Percentiles rank a stretch among this genome's conserved stretches.
Evolutionary conservation across 2,797 vertebrate species (phyloP).

Genomic region (Argentina silus): DNA sequence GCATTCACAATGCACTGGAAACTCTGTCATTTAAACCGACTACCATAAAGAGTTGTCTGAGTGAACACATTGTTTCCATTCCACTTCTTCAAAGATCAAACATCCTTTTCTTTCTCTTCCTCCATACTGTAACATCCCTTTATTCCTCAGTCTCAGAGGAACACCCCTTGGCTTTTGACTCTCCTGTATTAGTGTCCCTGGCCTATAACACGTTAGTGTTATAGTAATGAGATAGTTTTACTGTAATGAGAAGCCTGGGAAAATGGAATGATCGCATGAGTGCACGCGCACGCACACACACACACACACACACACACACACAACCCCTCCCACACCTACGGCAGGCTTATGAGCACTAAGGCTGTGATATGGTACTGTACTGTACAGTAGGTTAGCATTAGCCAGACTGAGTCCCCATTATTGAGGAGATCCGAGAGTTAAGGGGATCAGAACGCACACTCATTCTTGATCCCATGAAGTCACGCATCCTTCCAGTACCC

Average conservation of each 20-base stretch:
- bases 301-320: slow-evolving; percentile 12
- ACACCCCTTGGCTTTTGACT: background rate
- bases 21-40: background rate
- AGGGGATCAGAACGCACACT: too few species aligned
- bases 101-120: background rate
- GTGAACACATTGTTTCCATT: background rate
- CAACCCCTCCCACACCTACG: slow-evolving; percentile 4
- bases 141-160: background rate
- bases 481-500: too few species aligned
- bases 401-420: background rate
- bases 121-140: background rate
- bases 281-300: background rate
- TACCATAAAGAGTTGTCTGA: background rate
- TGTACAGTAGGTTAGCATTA: background rate
- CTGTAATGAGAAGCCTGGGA: background rate
- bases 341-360: background rate
- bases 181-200: background rate
- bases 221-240: too few species aligned
- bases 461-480: too few species aligned
- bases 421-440: too few species aligned
- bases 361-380: background rate
- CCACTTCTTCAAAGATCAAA: background rate
- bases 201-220: background rate
- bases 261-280: background rate
- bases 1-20: slow-evolving; percentile 9